These are phyloP conservation scores for Muntiacus reevesi DNA, from an alignment of 2,113 vertebrate genomes.

Conservation along the genomic window DNA sequence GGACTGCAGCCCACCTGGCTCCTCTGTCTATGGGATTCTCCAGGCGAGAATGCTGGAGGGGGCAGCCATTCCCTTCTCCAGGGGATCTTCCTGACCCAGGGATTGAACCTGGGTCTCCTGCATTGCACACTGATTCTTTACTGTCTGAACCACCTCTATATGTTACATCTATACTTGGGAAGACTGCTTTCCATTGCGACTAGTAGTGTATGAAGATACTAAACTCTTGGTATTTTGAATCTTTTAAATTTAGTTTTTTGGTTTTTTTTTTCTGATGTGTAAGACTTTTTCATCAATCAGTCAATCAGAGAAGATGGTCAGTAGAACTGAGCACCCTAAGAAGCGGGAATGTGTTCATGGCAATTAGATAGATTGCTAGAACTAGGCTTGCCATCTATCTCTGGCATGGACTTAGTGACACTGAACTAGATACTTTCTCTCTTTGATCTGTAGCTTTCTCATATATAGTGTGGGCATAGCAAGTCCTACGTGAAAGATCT, in stretches of 20 bases:
- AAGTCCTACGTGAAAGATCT: not conserved
- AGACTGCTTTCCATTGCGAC: not conserved
- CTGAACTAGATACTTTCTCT: not conserved
- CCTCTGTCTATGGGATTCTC: not conserved
- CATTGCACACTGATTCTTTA: not conserved
- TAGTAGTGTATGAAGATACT: not conserved
- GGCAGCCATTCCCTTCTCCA: not conserved
- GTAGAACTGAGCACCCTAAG: not conserved
- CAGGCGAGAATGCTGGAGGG: not conserved
- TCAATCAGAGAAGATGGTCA: not conserved
- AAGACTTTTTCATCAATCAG: not conserved
- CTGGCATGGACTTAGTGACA: not conserved
- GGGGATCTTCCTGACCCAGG: not conserved
- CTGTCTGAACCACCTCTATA: not conserved
- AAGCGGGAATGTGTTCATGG: not conserved
- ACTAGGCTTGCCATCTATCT: not conserved
- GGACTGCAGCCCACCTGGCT: not conserved
- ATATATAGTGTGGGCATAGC: not conserved
- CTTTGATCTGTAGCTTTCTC: not conserved
- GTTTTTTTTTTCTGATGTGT: not conserved
- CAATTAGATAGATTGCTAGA: not conserved
- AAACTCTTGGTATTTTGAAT: not conserved
- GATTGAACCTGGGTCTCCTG: not conserved
- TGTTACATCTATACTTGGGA: not conserved
- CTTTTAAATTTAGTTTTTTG: not conserved